Conservation (phyloP, 1,140 invertebrate genomes). For the Drosophila orosa region DNA sequence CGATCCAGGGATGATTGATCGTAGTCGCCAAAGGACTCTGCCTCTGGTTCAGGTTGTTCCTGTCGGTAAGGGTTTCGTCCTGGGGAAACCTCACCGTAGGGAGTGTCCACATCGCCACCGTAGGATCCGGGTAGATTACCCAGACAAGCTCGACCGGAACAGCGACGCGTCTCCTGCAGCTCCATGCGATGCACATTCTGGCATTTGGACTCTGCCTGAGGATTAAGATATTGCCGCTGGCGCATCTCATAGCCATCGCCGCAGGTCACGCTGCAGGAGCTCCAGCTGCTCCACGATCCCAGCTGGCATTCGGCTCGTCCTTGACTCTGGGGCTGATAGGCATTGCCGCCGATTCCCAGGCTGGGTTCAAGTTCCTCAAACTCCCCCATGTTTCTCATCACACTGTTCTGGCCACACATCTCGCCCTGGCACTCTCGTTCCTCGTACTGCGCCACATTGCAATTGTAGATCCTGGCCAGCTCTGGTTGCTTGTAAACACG, state of each 20-base stretch:
- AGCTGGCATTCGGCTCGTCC: constrained; percentile 87
- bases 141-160: constrained; percentile 49
- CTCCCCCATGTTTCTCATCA: constrained; percentile 21
- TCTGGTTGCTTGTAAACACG: constrained; percentile 86
- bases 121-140: constrained; percentile 46
- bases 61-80: neutral
- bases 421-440: constrained; percentile 68
- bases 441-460: constrained; percentile 64
- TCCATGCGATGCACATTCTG: constrained; percentile 56
- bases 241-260: constrained; percentile 65
- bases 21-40: constrained; percentile 30
- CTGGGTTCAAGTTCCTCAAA: constrained; percentile 33
- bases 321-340: constrained; percentile 3
- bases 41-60: constrained; percentile 21
- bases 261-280: constrained; percentile 90
- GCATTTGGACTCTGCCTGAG: constrained; percentile 48
- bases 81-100: constrained; percentile 23
- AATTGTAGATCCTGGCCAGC: constrained; percentile 84
- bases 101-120: constrained; percentile 11
- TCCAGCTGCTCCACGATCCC: constrained; percentile 90
- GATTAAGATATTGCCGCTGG: constrained; percentile 62
- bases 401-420: constrained; percentile 44
- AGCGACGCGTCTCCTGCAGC: constrained; percentile 45
- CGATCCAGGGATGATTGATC: constrained; percentile 9
- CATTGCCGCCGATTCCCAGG: constrained; percentile 14